These are phyloP conservation scores for Pangasius larnaudii DNA, from an alignment of 2,797 vertebrate genomes.

Conservation along the genomic window DNA sequence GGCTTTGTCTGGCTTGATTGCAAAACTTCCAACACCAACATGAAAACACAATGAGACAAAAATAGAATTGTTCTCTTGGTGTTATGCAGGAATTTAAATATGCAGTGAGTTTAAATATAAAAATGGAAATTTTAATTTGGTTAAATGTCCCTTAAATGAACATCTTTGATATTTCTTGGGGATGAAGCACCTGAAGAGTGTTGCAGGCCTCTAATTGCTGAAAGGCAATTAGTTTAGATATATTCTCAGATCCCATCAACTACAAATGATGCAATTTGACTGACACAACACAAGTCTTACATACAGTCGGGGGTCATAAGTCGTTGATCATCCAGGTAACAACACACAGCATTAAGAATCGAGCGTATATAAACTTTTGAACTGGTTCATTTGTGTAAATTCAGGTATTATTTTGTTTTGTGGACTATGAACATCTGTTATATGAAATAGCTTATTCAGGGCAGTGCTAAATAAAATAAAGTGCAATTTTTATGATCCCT, in stretches of 20 bases:
- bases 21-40: conserved; percentile 33
- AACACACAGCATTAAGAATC: too few species aligned
- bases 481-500: too few species aligned
- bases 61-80: conserved; percentile 24
- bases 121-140: neutral
- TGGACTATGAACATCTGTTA: too few species aligned
- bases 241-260: too few species aligned
- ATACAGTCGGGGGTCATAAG: neutral
- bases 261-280: neutral
- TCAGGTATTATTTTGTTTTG: too few species aligned
- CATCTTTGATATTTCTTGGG: neutral
- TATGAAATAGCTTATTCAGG: too few species aligned
- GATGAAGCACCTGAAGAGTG: too few species aligned
- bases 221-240: neutral
- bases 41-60: conserved; percentile 28
- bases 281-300: neutral
- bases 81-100: neutral
- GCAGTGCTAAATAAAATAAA: too few species aligned
- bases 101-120: too few species aligned
- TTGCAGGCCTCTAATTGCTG: neutral
- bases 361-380: too few species aligned
- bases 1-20: conserved; percentile 13
- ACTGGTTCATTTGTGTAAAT: too few species aligned
- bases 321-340: too few species aligned
- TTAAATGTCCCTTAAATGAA: neutral